Evolutionary conservation across 2,888 invertebrate genomes (phyloP).

Genomic region (Brenthis ino): DNA sequence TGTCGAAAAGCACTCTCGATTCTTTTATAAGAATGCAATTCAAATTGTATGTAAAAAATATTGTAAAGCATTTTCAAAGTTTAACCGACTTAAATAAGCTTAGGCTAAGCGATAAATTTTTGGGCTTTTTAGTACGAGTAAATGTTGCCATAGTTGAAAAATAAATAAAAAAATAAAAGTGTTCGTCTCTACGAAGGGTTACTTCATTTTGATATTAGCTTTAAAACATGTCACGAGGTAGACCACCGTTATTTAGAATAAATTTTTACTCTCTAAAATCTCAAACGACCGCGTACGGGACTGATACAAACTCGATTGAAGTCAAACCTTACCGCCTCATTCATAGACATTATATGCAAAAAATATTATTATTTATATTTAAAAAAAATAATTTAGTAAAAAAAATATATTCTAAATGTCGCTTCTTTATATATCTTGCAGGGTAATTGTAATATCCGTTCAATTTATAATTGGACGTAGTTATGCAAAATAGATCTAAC

Average conservation of each 20-base stretch:
- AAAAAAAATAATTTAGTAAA: background rate
- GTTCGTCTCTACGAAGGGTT: conserved; percentile 52
- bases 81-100: conserved; percentile 60
- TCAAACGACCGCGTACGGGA: conserved; percentile 58
- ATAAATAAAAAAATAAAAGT: conserved; percentile 43
- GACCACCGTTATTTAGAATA: conserved; percentile 76
- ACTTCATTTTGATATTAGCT: conserved; percentile 62
- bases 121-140: conserved; percentile 50
- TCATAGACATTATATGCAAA: no score
- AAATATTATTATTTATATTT: background rate
- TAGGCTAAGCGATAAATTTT: conserved; percentile 60
- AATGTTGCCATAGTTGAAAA: conserved; percentile 76
- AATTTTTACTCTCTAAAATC: conserved; percentile 53
- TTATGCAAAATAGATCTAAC: no score
- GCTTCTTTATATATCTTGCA: background rate
- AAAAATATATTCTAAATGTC: background rate
- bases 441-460: no score
- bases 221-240: conserved; percentile 77
- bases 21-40: conserved; percentile 56
- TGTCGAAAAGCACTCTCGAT: conserved; percentile 67
- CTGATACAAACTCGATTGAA: conserved; percentile 49
- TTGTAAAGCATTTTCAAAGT: conserved; percentile 48
- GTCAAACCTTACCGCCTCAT: conserved; percentile 21
- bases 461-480: no score
- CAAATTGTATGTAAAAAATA: conserved; percentile 52